Base-by-base conservation (phyloP, 1,140 invertebrate genomes). In the Notospermus geniculatus region DNA sequence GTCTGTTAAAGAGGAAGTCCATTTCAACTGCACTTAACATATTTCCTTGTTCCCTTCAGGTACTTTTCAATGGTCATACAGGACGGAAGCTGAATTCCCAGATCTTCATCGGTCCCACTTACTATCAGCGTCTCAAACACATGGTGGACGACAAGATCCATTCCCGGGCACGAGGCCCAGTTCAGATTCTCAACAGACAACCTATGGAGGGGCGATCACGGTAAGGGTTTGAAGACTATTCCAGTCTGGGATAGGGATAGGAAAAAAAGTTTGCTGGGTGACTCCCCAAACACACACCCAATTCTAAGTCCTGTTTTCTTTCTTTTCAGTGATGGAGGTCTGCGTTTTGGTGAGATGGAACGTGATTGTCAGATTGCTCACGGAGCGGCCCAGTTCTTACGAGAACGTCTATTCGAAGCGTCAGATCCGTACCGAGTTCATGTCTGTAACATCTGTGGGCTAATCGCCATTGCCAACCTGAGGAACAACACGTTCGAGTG, bases 121-220 rank as follows among this genome's bases (percentile, higher is more conserved):
- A 93, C 79, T 98, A 99, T 82, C 86, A 87, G 68, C 87, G 97
- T 80, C 84, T 99, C 11, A 99, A 99, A 75, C 96, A 99, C 76
- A 99, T 99, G 97, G 93, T 99, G 73, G 97, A 99, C 76, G 96
- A 99, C 79, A 99, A 99, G 83, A 99, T 98, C 80, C 96, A 99
- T 76, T 97, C 94, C 0, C 85, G 96, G 74, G 96, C 96, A 13
- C 83, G 97, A 78, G 96, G 96, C 39, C 96, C 96, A 9, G 91
- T 98, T 0, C 96, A 98, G 82, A 98, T 98, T 78, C 85, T 99
- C 41, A 97, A 98, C 39, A 85, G 96, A 69, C 96, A 99, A 78
- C 96, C 96, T 77, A 98, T 98, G 95, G 97, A 99, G 81, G 96
- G 96, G 73, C 89, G 96, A 81, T 95, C 95, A 25, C 84, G 89